A percentile compares a stretch with the other conserved stretches of the same genome.
Conservation (phyloP, 2,797 vertebrate species). For the Anguilla megastoma region DNA sequence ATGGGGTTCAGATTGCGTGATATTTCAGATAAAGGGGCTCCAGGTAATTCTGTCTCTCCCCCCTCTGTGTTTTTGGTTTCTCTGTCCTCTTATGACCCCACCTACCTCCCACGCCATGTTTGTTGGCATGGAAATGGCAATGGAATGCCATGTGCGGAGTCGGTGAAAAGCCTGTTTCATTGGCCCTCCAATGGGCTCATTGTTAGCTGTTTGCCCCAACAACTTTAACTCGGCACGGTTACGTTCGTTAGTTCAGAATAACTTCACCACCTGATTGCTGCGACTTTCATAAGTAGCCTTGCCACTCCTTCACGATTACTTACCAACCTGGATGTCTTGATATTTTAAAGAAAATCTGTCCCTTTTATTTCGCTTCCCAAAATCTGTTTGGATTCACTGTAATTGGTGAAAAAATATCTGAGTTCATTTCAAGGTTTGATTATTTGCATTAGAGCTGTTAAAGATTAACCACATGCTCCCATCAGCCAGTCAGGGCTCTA, state of each 20-base stretch:
- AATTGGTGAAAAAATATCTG: not conserved
- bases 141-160: not conserved
- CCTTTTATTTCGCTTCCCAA: not conserved
- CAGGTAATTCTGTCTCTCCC: not conserved
- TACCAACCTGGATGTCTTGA: not conserved
- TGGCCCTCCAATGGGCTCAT: not conserved
- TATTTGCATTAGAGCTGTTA: not conserved
- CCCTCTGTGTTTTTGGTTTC: not conserved
- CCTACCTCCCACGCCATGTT: not conserved
- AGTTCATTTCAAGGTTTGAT: not conserved
- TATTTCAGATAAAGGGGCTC: not conserved
- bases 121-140: not conserved
- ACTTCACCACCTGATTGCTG: not conserved
- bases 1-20: not conserved
- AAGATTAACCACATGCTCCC: not conserved
- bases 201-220: not conserved
- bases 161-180: constrained; percentile 12
- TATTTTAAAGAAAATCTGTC: not conserved
- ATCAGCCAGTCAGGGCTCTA: not conserved
- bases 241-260: constrained; percentile 5
- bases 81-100: not conserved
- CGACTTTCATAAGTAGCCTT: not conserved
- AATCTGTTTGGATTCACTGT: no score
- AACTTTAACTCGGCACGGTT: not conserved
- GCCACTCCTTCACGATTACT: not conserved